Base-by-base conservation (phyloP, 2,797 vertebrate species). In the Falco concolor region DNA sequence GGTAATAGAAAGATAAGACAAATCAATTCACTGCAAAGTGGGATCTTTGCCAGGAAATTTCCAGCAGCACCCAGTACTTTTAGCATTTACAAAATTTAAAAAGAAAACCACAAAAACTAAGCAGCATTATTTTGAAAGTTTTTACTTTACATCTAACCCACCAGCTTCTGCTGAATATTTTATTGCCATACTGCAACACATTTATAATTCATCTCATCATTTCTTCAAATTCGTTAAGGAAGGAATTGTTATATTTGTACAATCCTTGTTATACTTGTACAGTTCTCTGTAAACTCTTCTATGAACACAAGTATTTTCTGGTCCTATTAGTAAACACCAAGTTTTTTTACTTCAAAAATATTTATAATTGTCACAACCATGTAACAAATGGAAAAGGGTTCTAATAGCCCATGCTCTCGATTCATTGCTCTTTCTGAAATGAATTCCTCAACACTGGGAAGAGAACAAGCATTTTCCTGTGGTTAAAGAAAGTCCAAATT, bases 401-500 rank as follows among this genome's bases (percentile, higher is more conserved):
- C 81, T 84, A 82, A 81, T 69, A 92, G 89, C 53, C 36, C 47
- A 52, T 32, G 27, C 40, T 86, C 78, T 65, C 75, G 92, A 52
- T 81, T 94, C 59, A 64, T 36, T 75, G 85, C 72, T 69, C 44
- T 81, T 95, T 84, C 56, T 74, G 72, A 83, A 96, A 87, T 75
- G 12, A 86, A 94, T 93, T 95, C 76, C 90, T 95, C 84, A 75
- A 88, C 24, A 60, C 52, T 83, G 65, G 56, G 53, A 96, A 96
- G 84, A 92, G 87, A 96, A 95, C 93, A 96, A 92, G n/a, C 54
- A 73, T 94, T 96, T 96, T 94, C 80, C 73, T 78, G 67, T 93
- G 84, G 89, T 93, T 95, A 91, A 95, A 93, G 56, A 88, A 96
- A 92, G 92, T 95, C 88, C 92, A 96, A 93, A 96, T 75, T 97